Percentiles rank a stretch among this genome's conserved stretches.
phyloP scores from a whole-genome alignment of 2,888 invertebrate species.

The Macrophya alboannulata region DNA sequence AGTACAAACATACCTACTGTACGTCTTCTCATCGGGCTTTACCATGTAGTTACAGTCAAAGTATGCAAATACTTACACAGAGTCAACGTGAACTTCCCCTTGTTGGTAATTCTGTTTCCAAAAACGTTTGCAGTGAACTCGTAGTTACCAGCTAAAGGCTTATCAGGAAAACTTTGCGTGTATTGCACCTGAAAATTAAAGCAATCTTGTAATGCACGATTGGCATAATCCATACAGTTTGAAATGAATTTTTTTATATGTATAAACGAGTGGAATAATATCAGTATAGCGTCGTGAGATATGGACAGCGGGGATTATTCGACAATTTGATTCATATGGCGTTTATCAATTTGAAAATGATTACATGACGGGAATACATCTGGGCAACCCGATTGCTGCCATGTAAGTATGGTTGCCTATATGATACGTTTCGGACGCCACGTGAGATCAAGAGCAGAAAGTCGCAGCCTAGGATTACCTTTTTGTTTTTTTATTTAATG shows the following conservation, averaged over 20 bases:
- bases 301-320: background rate
- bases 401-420: background rate
- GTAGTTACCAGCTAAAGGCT: slow-evolving; percentile 87
- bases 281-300: background rate
- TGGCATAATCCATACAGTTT: background rate
- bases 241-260: background rate
- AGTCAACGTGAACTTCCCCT: slow-evolving; percentile 89
- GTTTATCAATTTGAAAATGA: no score
- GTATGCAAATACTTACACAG: slow-evolving; percentile 81
- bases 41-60: background rate
- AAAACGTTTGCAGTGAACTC: slow-evolving; percentile 85
- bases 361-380: background rate
- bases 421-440: background rate
- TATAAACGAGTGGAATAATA: background rate
- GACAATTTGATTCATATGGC: background rate
- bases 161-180: slow-evolving; percentile 92
- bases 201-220: slow-evolving; percentile 39
- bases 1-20: slow-evolving; percentile 3
- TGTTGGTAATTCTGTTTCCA: slow-evolving; percentile 84
- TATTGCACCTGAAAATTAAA: slow-evolving; percentile 82
- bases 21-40: background rate
- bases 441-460: background rate
- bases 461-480: background rate
- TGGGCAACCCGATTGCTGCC: background rate
- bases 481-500: background rate